Evolutionary conservation across 1,140 invertebrate species (phyloP).

Genomic region (Agraylea sexmaculata): DNA sequence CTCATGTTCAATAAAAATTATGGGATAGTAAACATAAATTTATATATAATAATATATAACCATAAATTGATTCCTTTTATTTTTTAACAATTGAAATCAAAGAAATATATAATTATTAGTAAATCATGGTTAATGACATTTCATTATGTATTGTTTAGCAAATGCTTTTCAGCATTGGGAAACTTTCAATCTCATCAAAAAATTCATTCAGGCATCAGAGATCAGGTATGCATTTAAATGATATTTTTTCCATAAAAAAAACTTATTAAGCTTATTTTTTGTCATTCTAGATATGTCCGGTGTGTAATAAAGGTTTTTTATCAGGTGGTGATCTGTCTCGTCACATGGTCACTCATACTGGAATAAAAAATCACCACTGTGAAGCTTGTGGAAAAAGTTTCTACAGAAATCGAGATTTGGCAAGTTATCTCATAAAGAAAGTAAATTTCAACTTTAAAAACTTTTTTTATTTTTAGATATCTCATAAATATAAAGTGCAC

Average conservation of each 20-base stretch:
- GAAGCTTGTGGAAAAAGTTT: constrained; percentile 63
- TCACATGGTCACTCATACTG: constrained; percentile 61
- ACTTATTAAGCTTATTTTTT: constrained; percentile 8
- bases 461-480: constrained; percentile 11
- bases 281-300: constrained; percentile 43
- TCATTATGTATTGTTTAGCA: constrained; percentile 30
- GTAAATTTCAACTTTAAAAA: not conserved
- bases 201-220: constrained; percentile 43
- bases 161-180: constrained; percentile 44
- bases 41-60: not conserved
- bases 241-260: constrained; percentile 6
- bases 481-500: constrained; percentile 19
- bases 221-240: constrained; percentile 44
- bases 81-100: not conserved
- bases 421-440: constrained; percentile 21
- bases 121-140: not conserved
- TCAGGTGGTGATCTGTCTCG: constrained; percentile 54
- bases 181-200: constrained; percentile 47
- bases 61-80: not conserved
- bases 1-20: not conserved
- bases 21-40: constrained; percentile 2
- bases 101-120: not conserved
- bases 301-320: constrained; percentile 58
- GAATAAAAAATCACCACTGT: constrained; percentile 62
- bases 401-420: constrained; percentile 48